Evolutionary conservation across 2,113 vertebrate species (phyloP).

Genomic region (Poicephalus gulielmi): DNA sequence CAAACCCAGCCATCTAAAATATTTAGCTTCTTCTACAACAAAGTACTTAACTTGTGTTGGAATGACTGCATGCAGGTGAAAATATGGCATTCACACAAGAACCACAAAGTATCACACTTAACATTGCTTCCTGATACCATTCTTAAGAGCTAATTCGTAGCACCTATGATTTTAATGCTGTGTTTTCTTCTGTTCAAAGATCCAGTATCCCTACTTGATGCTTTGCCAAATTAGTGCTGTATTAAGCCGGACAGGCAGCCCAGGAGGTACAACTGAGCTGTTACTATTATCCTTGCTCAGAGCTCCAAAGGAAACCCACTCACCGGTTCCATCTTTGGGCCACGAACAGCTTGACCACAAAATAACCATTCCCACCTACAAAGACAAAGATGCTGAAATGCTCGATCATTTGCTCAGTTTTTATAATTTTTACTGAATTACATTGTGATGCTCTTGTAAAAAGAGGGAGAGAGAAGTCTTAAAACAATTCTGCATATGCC

Average conservation of each 20-base stretch:
- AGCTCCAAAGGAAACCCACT: background rate
- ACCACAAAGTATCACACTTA: background rate
- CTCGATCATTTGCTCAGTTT: background rate
- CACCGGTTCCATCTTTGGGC: background rate
- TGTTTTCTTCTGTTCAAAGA: background rate
- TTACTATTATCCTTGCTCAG: background rate
- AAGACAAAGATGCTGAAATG: background rate
- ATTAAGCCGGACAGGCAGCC: background rate
- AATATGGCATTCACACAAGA: background rate
- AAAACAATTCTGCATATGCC: background rate
- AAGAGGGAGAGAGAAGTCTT: too few relatives aligned
- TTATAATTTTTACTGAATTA: background rate
- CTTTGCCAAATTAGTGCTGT: background rate
- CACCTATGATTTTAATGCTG: fast-evolving
- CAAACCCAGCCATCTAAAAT: background rate
- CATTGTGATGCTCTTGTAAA: background rate
- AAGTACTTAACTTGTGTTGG: conserved; percentile 3
- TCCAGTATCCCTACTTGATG: background rate
- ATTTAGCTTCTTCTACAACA: conserved; percentile 20
- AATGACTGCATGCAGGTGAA: background rate
- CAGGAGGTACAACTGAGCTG: background rate
- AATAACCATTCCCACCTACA: background rate
- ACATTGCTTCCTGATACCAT: background rate
- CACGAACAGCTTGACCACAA: background rate
- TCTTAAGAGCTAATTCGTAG: background rate